A percentile compares a stretch with the other conserved stretches of the same genome.
Evolutionary conservation across 2,888 invertebrate species (phyloP).

Genomic region (Chrysina gloriosa): DNA sequence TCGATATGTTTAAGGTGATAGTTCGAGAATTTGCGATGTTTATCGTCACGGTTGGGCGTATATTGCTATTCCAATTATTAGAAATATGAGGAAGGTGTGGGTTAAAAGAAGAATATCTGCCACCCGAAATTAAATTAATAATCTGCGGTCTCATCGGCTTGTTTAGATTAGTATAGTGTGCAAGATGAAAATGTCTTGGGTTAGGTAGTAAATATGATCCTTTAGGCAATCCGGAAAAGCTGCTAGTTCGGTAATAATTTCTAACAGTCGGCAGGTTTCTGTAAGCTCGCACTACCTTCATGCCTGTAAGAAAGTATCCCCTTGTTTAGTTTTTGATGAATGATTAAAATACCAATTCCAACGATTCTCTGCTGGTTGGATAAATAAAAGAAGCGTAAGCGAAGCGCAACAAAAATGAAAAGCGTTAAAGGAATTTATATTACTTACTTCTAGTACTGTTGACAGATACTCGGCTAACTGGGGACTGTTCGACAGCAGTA

Average conservation of each 20-base stretch:
- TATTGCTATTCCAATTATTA: conserved; percentile 1
- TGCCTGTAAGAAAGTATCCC: conserved; percentile 52
- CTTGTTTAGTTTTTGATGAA: conserved; percentile 38
- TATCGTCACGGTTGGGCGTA: conserved; percentile 53
- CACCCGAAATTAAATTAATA: conserved; percentile 47
- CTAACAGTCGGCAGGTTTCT: conserved; percentile 21
- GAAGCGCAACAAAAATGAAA: conserved; percentile 30
- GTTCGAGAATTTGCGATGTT: conserved; percentile 55
- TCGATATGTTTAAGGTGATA: conserved; percentile 57
- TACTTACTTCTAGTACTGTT: conserved; percentile 49
- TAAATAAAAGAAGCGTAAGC: conserved; percentile 40
- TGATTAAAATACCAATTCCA: conserved; percentile 12
- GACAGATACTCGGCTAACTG: conserved; percentile 46
- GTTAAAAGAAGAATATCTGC: conserved; percentile 33
- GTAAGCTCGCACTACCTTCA: conserved; percentile 43
- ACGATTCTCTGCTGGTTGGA: conserved; percentile 34
- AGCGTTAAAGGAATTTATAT: neutral
- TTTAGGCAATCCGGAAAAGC: conserved; percentile 61
- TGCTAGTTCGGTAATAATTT: conserved; percentile 60
- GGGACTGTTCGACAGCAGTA: conserved; percentile 40
- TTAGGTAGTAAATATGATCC: conserved; percentile 62
- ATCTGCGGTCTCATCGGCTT: conserved; percentile 55
- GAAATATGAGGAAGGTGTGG: conserved; percentile 7
- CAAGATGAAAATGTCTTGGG: conserved; percentile 63
- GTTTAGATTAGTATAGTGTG: conserved; percentile 54